phyloP scores from a whole-genome alignment of 2,113 vertebrate genomes.

The Sitta europaea region DNA sequence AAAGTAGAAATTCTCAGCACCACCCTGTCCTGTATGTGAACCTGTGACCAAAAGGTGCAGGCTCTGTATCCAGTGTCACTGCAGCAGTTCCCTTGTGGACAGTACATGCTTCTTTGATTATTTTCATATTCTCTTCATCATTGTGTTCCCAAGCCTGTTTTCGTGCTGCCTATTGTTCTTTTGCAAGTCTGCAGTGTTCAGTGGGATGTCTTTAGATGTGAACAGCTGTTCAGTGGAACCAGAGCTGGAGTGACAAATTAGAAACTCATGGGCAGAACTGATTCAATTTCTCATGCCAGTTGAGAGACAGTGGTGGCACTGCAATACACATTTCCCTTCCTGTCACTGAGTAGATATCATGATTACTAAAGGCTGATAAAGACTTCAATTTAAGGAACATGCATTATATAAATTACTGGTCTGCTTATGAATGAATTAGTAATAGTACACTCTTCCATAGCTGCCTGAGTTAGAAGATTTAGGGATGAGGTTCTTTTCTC shows the following conservation, averaged over 20 bases:
- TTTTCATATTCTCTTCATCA: not conserved
- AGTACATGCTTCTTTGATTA: not conserved
- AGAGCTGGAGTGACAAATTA: conserved; percentile 38
- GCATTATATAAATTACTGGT: not conserved
- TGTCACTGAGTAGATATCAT: not conserved
- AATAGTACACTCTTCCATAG: not conserved
- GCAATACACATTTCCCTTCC: not conserved
- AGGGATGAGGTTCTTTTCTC: not conserved
- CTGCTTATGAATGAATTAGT: not conserved
- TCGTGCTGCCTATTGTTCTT: not conserved
- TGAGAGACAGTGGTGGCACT: not conserved
- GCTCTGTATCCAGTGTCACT: not conserved
- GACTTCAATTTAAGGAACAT: not conserved
- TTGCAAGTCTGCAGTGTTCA: not conserved
- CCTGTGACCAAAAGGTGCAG: not conserved
- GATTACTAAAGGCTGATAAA: not conserved
- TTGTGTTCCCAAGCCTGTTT: not conserved
- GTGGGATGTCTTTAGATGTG: not conserved
- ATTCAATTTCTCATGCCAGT: conserved; percentile 19
- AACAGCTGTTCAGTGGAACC: conserved; percentile 7
- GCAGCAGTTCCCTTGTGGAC: not conserved
- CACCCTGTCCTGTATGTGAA: not conserved
- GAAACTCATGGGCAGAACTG: conserved; percentile 11
- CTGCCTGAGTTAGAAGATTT: not conserved
- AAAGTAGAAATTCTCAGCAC: not conserved